Percentiles rank a stretch among this genome's conserved stretches.
Evolutionary conservation across 2,888 invertebrate genomes (phyloP).

Genomic region (Agrilus cyanescens): DNA sequence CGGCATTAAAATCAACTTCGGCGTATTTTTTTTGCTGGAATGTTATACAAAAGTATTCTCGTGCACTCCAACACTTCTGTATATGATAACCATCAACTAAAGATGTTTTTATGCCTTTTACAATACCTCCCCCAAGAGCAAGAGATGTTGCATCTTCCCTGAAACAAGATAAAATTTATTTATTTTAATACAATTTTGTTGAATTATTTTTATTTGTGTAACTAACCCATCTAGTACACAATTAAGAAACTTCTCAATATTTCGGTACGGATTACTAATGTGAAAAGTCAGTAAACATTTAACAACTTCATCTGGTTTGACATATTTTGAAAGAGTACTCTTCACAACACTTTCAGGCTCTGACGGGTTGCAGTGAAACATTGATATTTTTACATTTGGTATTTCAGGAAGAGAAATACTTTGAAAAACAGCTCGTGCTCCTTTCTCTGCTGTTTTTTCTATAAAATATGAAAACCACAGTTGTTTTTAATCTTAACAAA

Average conservation of each 20-base stretch:
- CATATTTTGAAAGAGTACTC: neutral
- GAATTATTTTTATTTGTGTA: neutral
- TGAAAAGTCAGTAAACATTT: neutral
- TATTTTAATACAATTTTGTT: neutral
- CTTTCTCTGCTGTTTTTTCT: no score
- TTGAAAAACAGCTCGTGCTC: neutral
- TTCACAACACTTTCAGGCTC: neutral
- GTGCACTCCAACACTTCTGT: neutral
- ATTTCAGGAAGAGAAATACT: neutral
- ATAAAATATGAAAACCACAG: no score
- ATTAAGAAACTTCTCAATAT: neutral
- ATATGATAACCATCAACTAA: neutral
- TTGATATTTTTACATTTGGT: neutral
- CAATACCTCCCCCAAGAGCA: neutral
- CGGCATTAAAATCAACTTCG: neutral
- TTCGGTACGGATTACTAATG: neutral
- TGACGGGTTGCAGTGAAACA: neutral
- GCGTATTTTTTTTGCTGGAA: neutral
- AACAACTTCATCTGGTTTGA: neutral
- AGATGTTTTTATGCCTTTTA: neutral
- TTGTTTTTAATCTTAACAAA: no score
- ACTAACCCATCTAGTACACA: neutral
- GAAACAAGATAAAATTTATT: neutral
- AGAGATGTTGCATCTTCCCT: neutral
- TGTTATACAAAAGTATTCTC: constrained; percentile 1